Evolutionary conservation across 2,888 invertebrate species (phyloP).

Genomic region (Hypomecis atomaria): DNA sequence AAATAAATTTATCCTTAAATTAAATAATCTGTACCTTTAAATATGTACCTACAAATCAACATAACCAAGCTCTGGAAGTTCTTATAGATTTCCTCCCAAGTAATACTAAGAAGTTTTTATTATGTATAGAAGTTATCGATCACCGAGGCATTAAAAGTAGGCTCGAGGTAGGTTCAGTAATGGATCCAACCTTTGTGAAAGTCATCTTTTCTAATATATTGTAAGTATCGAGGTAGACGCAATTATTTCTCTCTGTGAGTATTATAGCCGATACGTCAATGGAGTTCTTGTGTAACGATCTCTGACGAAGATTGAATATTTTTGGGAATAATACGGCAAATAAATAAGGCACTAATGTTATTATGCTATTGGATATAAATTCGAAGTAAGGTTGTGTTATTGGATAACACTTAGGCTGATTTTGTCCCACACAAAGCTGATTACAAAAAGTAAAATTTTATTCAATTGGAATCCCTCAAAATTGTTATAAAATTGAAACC

Average conservation of each 20-base stretch:
- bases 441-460: no score
- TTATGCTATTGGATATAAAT: no score
- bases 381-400: no score
- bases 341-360: no score
- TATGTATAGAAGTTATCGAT: slow-evolving; percentile 35
- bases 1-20: no score
- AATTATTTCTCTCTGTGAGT: slow-evolving; percentile 1
- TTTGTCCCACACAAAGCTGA: no score
- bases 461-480: no score
- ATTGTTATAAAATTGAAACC: no score
- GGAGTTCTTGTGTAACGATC: slow-evolving; percentile 7
- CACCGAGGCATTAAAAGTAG: slow-evolving; percentile 31
- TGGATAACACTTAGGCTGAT: no score
- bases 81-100: slow-evolving; percentile 16
- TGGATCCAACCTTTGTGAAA: slow-evolving; percentile 36
- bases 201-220: slow-evolving; percentile 34
- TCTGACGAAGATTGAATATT: slow-evolving; percentile 15
- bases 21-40: no score
- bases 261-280: slow-evolving; percentile 10
- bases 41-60: no score
- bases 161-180: slow-evolving; percentile 25
- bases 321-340: not conserved
- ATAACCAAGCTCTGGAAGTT: no score
- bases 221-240: slow-evolving; percentile 12
- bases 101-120: slow-evolving; percentile 17